Evolutionary conservation across 1,140 invertebrate species (phyloP).

Genomic region (Batillaria attramentaria): DNA sequence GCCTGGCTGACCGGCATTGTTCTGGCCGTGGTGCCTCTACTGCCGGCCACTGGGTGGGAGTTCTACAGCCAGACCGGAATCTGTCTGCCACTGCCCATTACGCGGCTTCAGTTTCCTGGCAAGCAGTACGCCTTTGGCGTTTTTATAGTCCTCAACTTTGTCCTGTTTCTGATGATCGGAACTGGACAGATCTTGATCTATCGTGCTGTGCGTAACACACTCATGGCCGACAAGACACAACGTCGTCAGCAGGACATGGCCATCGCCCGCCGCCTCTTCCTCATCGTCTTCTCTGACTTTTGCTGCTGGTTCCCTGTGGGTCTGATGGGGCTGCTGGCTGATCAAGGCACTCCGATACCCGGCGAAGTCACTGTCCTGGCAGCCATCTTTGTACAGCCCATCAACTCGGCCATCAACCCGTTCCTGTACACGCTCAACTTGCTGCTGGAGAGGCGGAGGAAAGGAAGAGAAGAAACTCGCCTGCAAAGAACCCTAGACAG

Average conservation of each 20-base stretch:
- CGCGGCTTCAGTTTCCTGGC: constrained; percentile 27
- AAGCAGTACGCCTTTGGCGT: constrained; percentile 43
- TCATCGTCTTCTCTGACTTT: constrained; percentile 42
- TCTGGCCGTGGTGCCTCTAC: constrained; percentile 32
- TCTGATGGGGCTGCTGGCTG: constrained; percentile 36
- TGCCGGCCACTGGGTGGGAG: constrained; percentile 28
- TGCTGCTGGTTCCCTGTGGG: constrained; percentile 34
- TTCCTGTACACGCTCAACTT: constrained; percentile 48
- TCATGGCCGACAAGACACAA: neutral
- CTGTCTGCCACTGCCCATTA: constrained; percentile 47
- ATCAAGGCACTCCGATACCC: constrained; percentile 32
- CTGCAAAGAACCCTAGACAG: too few relatives aligned
- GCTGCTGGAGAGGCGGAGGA: constrained; percentile 7
- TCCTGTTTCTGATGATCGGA: constrained; percentile 41
- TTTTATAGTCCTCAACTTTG: constrained; percentile 45
- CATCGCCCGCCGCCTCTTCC: constrained; percentile 38
- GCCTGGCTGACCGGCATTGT: constrained; percentile 35
- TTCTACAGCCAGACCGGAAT: constrained; percentile 48
- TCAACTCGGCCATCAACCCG: constrained; percentile 52
- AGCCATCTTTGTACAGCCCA: constrained; percentile 47
- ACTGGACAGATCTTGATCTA: constrained; percentile 46
- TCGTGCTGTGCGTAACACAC: constrained; percentile 11
- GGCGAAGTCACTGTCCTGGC: constrained; percentile 46
- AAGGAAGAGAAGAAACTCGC: too few relatives aligned
- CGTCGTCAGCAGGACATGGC: constrained; percentile 27